Conservation (phyloP, 1,140 invertebrate species). For the Diplogasteroides magnus region DNA sequence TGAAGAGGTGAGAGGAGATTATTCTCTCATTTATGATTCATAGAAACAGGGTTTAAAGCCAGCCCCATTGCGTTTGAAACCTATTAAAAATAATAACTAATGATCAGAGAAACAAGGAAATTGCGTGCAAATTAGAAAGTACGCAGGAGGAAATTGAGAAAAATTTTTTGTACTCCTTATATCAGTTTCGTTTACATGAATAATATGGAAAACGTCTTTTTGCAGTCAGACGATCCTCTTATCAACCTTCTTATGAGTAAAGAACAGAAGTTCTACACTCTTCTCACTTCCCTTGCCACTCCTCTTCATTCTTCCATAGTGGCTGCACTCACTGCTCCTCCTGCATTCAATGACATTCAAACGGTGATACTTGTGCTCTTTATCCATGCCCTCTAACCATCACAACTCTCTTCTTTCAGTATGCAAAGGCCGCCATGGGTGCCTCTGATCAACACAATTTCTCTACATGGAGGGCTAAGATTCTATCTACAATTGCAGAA, state of each 20-base stretch:
- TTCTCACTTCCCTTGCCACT: slow-evolving; percentile 39
- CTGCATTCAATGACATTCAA: slow-evolving; percentile 20
- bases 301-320: slow-evolving; percentile 41
- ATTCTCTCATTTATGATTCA: background rate
- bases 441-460: slow-evolving; percentile 46
- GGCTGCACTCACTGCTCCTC: slow-evolving; percentile 34
- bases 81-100: slow-evolving; percentile 9
- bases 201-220: too few species aligned
- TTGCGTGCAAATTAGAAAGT: too few species aligned
- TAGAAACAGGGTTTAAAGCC: background rate
- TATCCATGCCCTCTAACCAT: too few species aligned
- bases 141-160: too few species aligned
- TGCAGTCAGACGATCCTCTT: slow-evolving; percentile 36
- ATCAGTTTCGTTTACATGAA: too few species aligned
- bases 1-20: slow-evolving; percentile 10
- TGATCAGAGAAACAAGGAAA: too few species aligned
- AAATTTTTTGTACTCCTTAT: too few species aligned
- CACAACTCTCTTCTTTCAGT: slow-evolving; percentile 27
- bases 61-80: background rate
- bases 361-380: background rate
- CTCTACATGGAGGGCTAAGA: slow-evolving; percentile 52
- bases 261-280: slow-evolving; percentile 42
- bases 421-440: slow-evolving; percentile 38
- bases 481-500: slow-evolving; percentile 47
- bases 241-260: slow-evolving; percentile 37